Percentiles rank a stretch among this genome's conserved stretches.
These are phyloP conservation scores for Myocastor coypus DNA, from an alignment of 2,113 vertebrate genomes.

Conservation along the genomic window DNA sequence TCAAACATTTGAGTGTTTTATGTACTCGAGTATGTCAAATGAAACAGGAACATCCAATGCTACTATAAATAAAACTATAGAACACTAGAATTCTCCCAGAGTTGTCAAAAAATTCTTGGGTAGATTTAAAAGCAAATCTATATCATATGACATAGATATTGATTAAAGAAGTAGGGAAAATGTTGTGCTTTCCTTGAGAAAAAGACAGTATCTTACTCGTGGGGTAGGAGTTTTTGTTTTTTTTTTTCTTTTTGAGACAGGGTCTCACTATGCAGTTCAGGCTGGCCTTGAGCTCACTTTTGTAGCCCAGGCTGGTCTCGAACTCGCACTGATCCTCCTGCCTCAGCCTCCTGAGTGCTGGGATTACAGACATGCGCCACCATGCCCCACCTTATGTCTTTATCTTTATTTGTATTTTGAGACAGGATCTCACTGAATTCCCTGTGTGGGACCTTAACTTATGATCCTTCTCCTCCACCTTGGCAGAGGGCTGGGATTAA, in stretches of 20 bases:
- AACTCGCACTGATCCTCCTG: too few relatives aligned
- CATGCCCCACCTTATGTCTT: not conserved
- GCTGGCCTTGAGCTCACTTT: too few relatives aligned
- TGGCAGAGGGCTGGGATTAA: too few relatives aligned
- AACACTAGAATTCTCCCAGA: constrained; percentile 12
- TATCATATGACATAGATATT: not conserved
- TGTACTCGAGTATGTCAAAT: not conserved
- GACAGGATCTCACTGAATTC: not conserved
- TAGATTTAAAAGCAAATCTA: not conserved
- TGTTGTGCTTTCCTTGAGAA: constrained; percentile 21
- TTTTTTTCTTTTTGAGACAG: too few relatives aligned
- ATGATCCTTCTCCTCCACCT: not conserved
- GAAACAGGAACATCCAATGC: not conserved
- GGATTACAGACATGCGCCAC: too few relatives aligned
- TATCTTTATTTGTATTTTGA: not conserved
- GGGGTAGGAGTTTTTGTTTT: not conserved
- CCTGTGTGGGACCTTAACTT: not conserved
- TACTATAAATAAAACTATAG: constrained; percentile 57
- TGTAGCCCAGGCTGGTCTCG: too few relatives aligned
- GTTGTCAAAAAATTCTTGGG: constrained; percentile 30
- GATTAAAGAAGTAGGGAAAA: not conserved
- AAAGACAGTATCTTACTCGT: not conserved
- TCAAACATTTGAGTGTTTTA: constrained; percentile 10
- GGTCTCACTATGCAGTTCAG: too few relatives aligned
- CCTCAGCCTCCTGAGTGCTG: too few relatives aligned